Evolutionary conservation across 2,888 invertebrate species (phyloP), one percentile per base, ranked within the genome.

Genomic region (Spatulosminthurus flaviceps): DNA sequence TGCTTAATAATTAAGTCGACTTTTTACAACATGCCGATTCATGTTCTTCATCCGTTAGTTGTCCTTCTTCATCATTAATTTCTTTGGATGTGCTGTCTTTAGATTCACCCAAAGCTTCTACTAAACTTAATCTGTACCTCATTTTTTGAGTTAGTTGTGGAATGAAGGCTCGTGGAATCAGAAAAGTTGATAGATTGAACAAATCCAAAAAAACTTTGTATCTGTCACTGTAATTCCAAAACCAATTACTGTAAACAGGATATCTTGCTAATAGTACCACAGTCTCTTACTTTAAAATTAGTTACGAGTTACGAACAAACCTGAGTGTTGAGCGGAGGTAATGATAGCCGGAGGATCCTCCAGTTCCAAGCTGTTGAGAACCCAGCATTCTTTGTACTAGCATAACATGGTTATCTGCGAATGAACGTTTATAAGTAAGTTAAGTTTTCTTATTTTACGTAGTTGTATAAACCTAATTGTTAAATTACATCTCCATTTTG

Each of bases 301-400:
- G n/a, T n/a, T n/a, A n/a, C 34, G 34, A 7, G 4, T 34, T 34
- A 9, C 34, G 1, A 64, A 7, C 13, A 11, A 89, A 97, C 97
- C 97, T 96, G 84, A 98, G 91, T 0, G 98, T 99, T 4, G 97
- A 96, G 77, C 98, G 91, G 7, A 99, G 91, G 88, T 99, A 99
- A 87, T 98, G 97, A 89, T 99, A 98, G 0, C 99, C 99, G 0
- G 97, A 96, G 7, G 98, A 98, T 2, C 99, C 98, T 21, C 98
- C 99, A 0, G 98, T 98, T 24, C 99, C 99, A 11, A 96, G 89
- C 86, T 95, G 95, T 87, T 96, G 96, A 0, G 96, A 95, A 0
- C 99, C 99, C 85, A 99, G 95, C 98, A 99, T 99, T 85, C 98
- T 91, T 88, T 98, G 98, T 28, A 99, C 99, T 94, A 99, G 94